These are phyloP conservation scores for Tetrax tetrax DNA, from an alignment of 2,113 vertebrate genomes.

Conservation along the genomic window DNA sequence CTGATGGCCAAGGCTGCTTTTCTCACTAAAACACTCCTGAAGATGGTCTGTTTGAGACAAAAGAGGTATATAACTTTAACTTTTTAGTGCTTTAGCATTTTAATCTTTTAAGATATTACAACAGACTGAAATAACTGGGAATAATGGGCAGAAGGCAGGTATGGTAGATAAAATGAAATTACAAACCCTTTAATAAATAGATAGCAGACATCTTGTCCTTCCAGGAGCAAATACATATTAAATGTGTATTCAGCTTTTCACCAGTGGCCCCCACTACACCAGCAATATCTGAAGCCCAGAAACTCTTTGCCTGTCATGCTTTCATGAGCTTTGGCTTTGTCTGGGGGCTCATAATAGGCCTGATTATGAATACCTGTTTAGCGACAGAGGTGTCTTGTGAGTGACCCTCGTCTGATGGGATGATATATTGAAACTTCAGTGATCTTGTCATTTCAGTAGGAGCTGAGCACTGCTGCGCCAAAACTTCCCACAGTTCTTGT, in stretches of 20 bases:
- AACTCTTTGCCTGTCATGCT: neutral
- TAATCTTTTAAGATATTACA: neutral
- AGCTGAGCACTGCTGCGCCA: neutral
- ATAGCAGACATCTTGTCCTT: neutral
- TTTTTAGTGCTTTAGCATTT: neutral
- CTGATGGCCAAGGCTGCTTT: neutral
- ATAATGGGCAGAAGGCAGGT: neutral
- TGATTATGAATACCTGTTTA: neutral
- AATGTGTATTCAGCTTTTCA: neutral
- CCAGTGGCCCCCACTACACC: neutral
- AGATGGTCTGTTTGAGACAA: neutral
- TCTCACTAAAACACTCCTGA: accelerated
- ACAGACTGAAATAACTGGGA: neutral
- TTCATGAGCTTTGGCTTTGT: neutral
- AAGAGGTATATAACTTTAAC: neutral
- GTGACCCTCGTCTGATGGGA: neutral
- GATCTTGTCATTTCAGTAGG: neutral
- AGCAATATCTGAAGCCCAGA: neutral
- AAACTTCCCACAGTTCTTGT: neutral
- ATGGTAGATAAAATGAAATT: neutral
- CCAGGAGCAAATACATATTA: neutral
- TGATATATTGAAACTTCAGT: neutral
- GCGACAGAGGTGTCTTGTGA: neutral
- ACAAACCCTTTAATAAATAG: neutral
- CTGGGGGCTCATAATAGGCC: neutral